A percentile compares a stretch with the other conserved stretches of the same genome.
phyloP scores from a whole-genome alignment of 1,140 invertebrate genomes.

The Mercenaria mercenaria region DNA sequence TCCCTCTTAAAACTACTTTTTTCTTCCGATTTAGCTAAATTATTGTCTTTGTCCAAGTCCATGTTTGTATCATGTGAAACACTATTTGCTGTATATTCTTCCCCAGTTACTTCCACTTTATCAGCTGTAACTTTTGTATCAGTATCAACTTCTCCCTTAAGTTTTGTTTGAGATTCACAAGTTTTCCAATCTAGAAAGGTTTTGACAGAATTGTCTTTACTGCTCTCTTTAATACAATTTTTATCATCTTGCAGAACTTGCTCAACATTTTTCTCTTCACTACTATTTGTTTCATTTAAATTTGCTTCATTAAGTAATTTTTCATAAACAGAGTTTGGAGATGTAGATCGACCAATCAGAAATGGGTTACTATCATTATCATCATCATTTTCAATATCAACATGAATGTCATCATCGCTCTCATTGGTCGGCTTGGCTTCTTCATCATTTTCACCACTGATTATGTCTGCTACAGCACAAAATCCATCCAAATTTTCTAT shows the following conservation, averaged over 20 bases:
- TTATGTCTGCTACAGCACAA: conserved; percentile 73
- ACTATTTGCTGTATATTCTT: too few species aligned
- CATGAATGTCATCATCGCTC: conserved; percentile 79
- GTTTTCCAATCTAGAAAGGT: conserved; percentile 16
- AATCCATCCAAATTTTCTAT: conserved; percentile 74
- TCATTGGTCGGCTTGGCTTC: conserved; percentile 35
- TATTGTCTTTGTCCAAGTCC: too few species aligned
- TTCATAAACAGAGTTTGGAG: conserved; percentile 82
- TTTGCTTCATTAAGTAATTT: conserved; percentile 77
- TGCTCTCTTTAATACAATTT: not conserved
- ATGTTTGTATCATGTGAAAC: too few species aligned
- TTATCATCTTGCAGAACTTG: too few species aligned
- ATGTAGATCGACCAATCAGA: conserved; percentile 77
- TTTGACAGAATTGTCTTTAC: not conserved
- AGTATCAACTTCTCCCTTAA: not conserved
- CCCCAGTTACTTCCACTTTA: not conserved
- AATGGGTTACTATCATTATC: conserved; percentile 76
- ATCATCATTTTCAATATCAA: conserved; percentile 82
- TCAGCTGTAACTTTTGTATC: not conserved
- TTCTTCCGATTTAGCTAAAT: not conserved
- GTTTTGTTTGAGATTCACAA: conserved; percentile 29
- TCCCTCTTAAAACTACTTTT: not conserved
- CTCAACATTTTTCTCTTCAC: too few species aligned
- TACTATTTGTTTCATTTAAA: conserved; percentile 38
- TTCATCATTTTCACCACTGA: conserved; percentile 52